A percentile compares a stretch with the other conserved stretches of the same genome.
These are phyloP conservation scores for Hylia prasina DNA, from an alignment of 2,113 vertebrate species.

Conservation along the genomic window DNA sequence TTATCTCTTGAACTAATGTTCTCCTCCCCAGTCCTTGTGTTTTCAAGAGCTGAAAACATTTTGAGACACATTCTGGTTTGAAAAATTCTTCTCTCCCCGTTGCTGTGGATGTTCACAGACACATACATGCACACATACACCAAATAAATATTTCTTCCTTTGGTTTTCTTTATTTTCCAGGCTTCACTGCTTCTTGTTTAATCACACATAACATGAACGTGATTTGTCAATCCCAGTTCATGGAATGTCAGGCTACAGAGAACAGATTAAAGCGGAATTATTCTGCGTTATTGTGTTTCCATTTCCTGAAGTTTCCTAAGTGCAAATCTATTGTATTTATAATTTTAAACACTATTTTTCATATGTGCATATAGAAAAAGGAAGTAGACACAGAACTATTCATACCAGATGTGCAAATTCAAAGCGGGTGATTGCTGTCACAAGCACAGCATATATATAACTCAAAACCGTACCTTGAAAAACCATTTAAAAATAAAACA, in stretches of 20 bases:
- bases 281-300: not conserved
- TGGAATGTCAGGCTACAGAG: not conserved
- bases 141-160: not conserved
- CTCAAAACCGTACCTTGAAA: not conserved
- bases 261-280: not conserved
- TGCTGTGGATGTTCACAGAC: not conserved
- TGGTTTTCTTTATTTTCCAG: not conserved
- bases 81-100: not conserved
- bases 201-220: not conserved
- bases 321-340: not conserved
- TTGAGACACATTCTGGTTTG: not conserved
- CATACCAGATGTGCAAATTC: not conserved
- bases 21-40: not conserved
- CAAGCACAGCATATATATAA: not conserved
- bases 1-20: not conserved
- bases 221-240: not conserved
- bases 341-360: not conserved
- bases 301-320: not conserved
- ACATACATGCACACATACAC: not conserved
- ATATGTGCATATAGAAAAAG: not conserved
- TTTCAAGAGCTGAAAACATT: not conserved
- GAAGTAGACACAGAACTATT: not conserved
- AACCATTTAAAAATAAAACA: not conserved
- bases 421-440: not conserved
- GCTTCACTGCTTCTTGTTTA: not conserved